phyloP scores from a whole-genome alignment of 2,113 vertebrate species.

The rat (Rattus norvegicus) region DNA sequence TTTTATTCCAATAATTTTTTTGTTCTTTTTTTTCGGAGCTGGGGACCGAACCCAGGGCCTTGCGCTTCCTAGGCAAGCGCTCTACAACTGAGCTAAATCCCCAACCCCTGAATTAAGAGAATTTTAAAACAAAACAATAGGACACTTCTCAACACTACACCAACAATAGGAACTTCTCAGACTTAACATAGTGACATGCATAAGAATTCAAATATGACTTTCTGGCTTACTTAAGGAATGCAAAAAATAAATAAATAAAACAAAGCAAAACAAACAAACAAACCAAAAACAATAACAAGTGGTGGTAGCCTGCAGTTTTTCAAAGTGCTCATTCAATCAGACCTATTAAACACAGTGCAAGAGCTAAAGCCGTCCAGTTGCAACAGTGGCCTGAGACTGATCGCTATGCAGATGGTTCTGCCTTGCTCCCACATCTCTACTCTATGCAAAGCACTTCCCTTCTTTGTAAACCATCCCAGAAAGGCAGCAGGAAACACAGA shows the following conservation, averaged over 20 bases:
- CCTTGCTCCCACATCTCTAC: neutral
- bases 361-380: neutral
- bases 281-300: neutral
- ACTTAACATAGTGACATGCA: neutral
- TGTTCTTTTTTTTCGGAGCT: no score
- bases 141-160: no score
- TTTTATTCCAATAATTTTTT: no score
- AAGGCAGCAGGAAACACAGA: neutral
- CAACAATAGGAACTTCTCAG: neutral
- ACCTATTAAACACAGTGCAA: neutral
- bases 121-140: no score
- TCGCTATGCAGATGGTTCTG: rapidly evolving
- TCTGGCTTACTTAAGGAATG: neutral
- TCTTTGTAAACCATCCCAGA: neutral
- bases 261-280: neutral
- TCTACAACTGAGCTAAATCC: no score
- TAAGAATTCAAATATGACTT: neutral
- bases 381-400: neutral
- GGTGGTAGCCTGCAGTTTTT: neutral
- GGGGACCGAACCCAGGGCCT: no score
- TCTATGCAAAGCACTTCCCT: neutral
- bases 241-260: neutral
- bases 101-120: no score
- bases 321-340: neutral
- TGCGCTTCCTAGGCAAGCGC: no score